A percentile compares a stretch with the other conserved stretches of the same genome.
phyloP scores from a whole-genome alignment of 2,888 invertebrate genomes.

The Amphiduros pacificus region DNA sequence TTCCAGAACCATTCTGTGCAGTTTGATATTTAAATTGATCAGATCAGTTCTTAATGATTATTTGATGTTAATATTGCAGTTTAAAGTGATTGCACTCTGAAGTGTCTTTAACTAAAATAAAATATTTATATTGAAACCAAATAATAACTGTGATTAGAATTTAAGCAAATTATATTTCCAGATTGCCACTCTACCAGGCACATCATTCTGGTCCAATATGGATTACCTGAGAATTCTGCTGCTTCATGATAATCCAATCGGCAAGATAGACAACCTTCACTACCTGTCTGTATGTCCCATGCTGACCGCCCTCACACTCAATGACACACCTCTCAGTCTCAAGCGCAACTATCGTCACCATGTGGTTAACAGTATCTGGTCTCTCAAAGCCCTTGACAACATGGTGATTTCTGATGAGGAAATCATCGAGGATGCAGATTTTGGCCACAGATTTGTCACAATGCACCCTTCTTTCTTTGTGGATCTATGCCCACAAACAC shows the following conservation, averaged over 20 bases:
- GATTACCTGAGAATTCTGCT: constrained; percentile 45
- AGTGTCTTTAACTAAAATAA: no score
- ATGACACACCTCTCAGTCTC: constrained; percentile 56
- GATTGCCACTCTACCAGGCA: constrained; percentile 48
- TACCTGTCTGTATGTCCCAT: constrained; percentile 43
- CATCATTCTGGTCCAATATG: constrained; percentile 52
- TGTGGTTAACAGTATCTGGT: constrained; percentile 56
- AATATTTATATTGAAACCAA: no score
- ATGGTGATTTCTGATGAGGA: constrained; percentile 58
- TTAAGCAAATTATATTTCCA: constrained; percentile 24
- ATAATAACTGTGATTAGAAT: not conserved
- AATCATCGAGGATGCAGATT: constrained; percentile 58
- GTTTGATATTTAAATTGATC: no score
- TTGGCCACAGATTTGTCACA: constrained; percentile 43
- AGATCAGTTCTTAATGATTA: no score
- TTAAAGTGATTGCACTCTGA: no score
- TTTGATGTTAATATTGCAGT: no score
- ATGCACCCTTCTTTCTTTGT: constrained; percentile 39
- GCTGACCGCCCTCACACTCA: constrained; percentile 48
- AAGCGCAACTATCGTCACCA: constrained; percentile 48
- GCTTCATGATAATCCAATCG: constrained; percentile 59
- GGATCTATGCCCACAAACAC: constrained; percentile 39
- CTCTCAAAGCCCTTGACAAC: constrained; percentile 54
- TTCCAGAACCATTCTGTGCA: not conserved
- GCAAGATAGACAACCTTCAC: constrained; percentile 51